These are phyloP conservation scores for Incurvaria masculella DNA, from an alignment of 2,888 invertebrate species.

Conservation along the genomic window DNA sequence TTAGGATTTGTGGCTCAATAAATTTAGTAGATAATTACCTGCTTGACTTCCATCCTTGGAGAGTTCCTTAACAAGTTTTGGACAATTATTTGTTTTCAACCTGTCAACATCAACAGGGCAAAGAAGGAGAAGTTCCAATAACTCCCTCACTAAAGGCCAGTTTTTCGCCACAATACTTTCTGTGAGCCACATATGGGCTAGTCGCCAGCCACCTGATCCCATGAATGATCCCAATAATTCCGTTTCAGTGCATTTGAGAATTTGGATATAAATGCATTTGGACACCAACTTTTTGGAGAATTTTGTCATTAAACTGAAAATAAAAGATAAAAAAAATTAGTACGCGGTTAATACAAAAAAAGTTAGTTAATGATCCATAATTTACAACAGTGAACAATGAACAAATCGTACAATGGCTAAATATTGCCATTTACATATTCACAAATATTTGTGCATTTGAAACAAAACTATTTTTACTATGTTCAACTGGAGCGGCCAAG, in stretches of 20 bases:
- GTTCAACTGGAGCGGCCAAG: too few relatives aligned
- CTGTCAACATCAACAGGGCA: conserved; percentile 91
- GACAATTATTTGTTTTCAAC: conserved; percentile 87
- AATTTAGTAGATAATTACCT: too few relatives aligned
- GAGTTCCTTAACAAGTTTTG: conserved; percentile 85
- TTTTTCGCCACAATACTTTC: conserved; percentile 83
- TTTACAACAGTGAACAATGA: too few relatives aligned
- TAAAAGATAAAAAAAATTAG: conserved; percentile 17
- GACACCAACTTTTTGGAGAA: conserved; percentile 94
- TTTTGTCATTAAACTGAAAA: conserved; percentile 89
- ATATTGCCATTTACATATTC: too few relatives aligned
- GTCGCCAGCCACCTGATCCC: conserved; percentile 88
- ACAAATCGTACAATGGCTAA: too few relatives aligned
- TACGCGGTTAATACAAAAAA: too few relatives aligned
- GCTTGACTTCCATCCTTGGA: conserved; percentile 79
- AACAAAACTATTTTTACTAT: too few relatives aligned
- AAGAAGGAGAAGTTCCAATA: conserved; percentile 77
- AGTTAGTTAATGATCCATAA: too few relatives aligned
- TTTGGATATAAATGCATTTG: conserved; percentile 93
- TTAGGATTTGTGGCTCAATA: too few relatives aligned
- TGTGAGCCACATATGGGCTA: conserved; percentile 87
- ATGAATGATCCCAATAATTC: conserved; percentile 85
- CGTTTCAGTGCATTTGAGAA: conserved; percentile 81
- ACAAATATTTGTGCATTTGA: too few relatives aligned
- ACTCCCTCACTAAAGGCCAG: conserved; percentile 82